Evolutionary conservation across 2,113 vertebrate genomes (phyloP).

Genomic region (Ursus arctos): DNA sequence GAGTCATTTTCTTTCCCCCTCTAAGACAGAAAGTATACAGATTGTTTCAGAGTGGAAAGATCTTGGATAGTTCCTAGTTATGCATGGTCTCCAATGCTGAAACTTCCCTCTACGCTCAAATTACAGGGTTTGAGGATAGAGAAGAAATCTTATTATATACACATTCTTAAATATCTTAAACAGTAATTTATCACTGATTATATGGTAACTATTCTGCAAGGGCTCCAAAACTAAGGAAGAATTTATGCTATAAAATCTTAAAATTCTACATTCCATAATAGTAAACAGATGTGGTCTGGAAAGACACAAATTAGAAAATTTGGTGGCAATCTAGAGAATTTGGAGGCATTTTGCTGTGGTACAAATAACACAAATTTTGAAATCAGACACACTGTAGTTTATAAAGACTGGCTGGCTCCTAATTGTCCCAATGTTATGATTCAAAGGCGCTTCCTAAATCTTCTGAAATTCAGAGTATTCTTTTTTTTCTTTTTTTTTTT

Average conservation of each 20-base stretch:
- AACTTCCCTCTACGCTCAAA: background rate
- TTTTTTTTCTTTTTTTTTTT: background rate
- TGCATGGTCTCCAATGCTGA: background rate
- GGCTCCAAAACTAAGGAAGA: background rate
- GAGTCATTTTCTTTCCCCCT: background rate
- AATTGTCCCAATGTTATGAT: background rate
- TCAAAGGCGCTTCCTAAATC: background rate
- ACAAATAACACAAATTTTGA: background rate
- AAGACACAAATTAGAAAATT: background rate
- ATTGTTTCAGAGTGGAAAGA: background rate
- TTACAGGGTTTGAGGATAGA: background rate
- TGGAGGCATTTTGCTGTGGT: background rate
- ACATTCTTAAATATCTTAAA: background rate
- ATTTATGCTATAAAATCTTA: background rate
- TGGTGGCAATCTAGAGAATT: background rate
- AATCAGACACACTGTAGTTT: background rate
- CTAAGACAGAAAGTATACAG: background rate
- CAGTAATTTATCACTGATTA: background rate
- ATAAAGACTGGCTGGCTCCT: background rate
- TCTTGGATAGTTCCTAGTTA: background rate
- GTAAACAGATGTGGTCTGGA: background rate
- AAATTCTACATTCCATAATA: background rate
- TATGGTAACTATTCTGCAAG: background rate
- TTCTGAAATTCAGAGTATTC: background rate
- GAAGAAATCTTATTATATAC: background rate